phyloP scores from a whole-genome alignment of 2,888 invertebrate genomes.

The Hymenopus coronatus region DNA sequence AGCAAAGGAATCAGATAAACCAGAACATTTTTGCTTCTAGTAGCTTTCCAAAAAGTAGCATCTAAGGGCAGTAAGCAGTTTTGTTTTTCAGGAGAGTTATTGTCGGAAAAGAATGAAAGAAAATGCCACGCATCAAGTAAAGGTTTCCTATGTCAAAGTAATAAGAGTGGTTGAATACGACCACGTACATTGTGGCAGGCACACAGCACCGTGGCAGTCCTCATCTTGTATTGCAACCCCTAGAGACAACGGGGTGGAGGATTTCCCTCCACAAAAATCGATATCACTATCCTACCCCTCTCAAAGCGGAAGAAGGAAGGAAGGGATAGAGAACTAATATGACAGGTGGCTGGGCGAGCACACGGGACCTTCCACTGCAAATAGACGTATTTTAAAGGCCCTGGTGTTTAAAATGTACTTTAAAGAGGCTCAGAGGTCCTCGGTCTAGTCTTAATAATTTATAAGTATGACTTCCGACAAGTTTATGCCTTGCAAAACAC shows the following conservation, averaged over 20 bases:
- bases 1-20: too few relatives aligned
- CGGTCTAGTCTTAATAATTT: neutral
- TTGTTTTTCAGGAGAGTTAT: neutral
- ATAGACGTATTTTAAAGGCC: neutral
- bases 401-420: neutral
- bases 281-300: slow-evolving; percentile 13
- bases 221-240: slow-evolving; percentile 14
- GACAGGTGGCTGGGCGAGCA: neutral
- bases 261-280: slow-evolving; percentile 18
- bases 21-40: too few relatives aligned
- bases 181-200: neutral
- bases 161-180: neutral
- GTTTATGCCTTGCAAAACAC: neutral
- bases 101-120: neutral
- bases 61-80: neutral
- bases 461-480: neutral
- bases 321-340: neutral
- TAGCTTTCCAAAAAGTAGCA: too few relatives aligned
- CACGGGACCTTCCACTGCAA: neutral
- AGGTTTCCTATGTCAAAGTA: neutral
- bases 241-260: slow-evolving; percentile 7
- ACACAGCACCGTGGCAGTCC: slow-evolving; percentile 13
- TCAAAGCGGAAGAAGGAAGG: neutral
- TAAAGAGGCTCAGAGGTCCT: neutral
- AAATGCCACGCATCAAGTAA: neutral